Base-by-base conservation (phyloP, 1,140 invertebrate species). In the Leptinotarsa texana region DNA sequence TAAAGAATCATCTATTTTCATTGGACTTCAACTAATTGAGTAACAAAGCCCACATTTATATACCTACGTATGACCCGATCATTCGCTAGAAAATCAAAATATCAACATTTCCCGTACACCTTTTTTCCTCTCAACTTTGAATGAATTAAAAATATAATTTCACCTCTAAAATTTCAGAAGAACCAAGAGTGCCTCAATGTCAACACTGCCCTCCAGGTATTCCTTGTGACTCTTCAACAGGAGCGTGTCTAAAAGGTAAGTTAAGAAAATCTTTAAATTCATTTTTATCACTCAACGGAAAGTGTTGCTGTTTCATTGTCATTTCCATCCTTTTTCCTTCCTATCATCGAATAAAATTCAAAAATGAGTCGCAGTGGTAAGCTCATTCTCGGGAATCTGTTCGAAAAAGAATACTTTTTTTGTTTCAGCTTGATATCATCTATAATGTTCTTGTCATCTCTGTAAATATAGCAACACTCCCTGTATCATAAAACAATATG, bases 231-330 rank as follows among this genome's bases (percentile, higher is more conserved):
- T 89, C 90, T 57, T 88, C 89, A 66, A 93, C 92, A 8, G 92
- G 92, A 21, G 92, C 90, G 69, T 95, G 94, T 84, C 89, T 93
- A 76, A 91, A 93, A 91, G 93, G 94, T 93, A 90, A 87, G 89
- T 77, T 75, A 1, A 18, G 15, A 62, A 13, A 49, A 18, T 27
- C 47, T 72, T 21, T 3, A 51, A 24, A 24, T 24, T 70, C 15
- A 17, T 42, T 15, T 74, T 65, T 65, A 66, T 75, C 51, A 67
- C 27, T 48, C 57, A 15, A 63, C 68, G 15, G 72, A 11, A 71
- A 73, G 83, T 84, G 83, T 84, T 84, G 82, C 82, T 84, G 83
- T 84, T 84, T 78, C 65, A 74, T 75, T 78, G 73, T 63, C 78
- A 77, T 76, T 24, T 69, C 69, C 73, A 73, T 51, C 73, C 68